Conservation (phyloP, 1,140 invertebrate species). For the Dinoponera quadriceps region DNA sequence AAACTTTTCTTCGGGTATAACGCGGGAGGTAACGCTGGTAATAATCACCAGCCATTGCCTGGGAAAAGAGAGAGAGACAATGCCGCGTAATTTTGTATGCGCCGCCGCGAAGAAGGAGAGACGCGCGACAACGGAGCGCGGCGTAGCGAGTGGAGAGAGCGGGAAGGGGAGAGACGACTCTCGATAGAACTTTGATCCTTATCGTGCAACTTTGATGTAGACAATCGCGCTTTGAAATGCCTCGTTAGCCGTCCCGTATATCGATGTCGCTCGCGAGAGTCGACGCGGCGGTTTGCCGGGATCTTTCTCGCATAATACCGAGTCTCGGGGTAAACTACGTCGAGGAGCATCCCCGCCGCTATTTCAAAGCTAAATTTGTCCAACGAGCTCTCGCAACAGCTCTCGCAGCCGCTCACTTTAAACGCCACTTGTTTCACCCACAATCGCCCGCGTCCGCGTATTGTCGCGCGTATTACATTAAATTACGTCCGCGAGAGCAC, state of each 20-base stretch:
- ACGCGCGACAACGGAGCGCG: background rate
- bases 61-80: constrained; percentile 44
- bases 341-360: constrained; percentile 1
- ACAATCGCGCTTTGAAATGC: constrained; percentile 57
- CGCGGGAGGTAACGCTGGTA: constrained; percentile 7
- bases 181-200: constrained; percentile 61
- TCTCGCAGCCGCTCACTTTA: constrained; percentile 17
- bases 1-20: background rate
- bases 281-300: constrained; percentile 35
- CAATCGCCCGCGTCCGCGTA: background rate
- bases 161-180: background rate
- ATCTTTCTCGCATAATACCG: constrained; percentile 51
- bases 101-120: constrained; percentile 29
- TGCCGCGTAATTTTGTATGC: constrained; percentile 56
- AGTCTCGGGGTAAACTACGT: constrained; percentile 44
- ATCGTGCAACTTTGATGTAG: constrained; percentile 56
- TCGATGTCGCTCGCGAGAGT: constrained; percentile 59
- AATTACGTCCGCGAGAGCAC: constrained; percentile 10
- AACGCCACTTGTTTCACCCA: constrained; percentile 14
- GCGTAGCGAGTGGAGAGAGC: too few relatives aligned
- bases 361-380: constrained; percentile 39
- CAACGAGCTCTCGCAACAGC: constrained; percentile 33
- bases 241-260: constrained; percentile 48
- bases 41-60: constrained; percentile 48
- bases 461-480: background rate